phyloP scores from a whole-genome alignment of 2,888 invertebrate genomes.

The Atrina japonica region DNA sequence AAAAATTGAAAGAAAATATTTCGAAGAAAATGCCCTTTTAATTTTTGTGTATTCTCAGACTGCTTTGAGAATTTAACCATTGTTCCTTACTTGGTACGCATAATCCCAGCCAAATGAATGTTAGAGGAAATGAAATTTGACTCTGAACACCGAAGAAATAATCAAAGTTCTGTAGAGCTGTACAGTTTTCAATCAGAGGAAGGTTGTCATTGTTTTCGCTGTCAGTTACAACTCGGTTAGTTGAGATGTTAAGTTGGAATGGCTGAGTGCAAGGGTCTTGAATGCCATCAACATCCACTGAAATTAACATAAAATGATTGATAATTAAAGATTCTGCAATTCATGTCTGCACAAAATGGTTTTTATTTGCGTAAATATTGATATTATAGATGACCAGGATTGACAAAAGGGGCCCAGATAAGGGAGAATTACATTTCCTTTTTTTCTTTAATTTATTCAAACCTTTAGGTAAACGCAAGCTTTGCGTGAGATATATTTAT shows the following conservation, averaged over 20 bases:
- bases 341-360: too few relatives aligned
- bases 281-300: conserved; percentile 11
- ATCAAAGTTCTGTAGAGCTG: conserved; percentile 93
- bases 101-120: conserved; percentile 93
- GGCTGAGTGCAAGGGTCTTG: conserved; percentile 85
- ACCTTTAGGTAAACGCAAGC: too few relatives aligned
- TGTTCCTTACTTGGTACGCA: conserved; percentile 89
- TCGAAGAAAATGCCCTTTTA: too few relatives aligned
- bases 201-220: conserved; percentile 11
- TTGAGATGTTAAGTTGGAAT: conserved; percentile 87
- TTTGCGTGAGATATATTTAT: too few relatives aligned
- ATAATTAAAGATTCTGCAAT: background rate
- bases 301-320: background rate
- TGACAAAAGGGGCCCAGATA: too few relatives aligned
- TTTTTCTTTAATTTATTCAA: too few relatives aligned
- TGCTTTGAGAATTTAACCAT: too few relatives aligned
- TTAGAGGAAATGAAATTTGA: conserved; percentile 97
- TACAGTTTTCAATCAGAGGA: conserved; percentile 89
- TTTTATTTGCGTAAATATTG: conserved; percentile 8
- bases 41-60: too few relatives aligned
- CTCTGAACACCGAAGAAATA: conserved; percentile 88
- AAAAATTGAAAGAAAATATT: too few relatives aligned
- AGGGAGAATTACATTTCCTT: background rate
- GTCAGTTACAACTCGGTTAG: background rate
- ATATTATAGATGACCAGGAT: background rate